Conservation (phyloP, 2,113 vertebrate genomes). For the Collichthys lucidus region DNA sequence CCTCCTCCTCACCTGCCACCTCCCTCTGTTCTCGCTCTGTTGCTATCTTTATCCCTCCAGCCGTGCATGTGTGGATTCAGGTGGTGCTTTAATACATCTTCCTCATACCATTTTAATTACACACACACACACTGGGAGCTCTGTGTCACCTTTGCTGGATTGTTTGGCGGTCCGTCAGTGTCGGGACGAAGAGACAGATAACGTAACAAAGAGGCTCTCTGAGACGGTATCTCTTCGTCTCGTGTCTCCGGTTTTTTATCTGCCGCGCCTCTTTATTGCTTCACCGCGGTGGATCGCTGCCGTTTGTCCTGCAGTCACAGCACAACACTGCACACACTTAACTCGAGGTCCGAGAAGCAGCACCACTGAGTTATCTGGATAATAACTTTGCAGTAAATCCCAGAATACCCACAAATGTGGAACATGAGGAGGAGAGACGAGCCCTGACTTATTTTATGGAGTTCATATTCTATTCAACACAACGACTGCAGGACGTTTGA, state of each 20-base stretch:
- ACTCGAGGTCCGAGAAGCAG: conserved; percentile 4
- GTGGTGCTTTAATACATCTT: conserved; percentile 38
- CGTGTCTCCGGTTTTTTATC: conserved; percentile 48
- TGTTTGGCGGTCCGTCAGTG: conserved; percentile 25
- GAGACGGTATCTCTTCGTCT: conserved; percentile 49
- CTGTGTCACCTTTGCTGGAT: conserved; percentile 40
- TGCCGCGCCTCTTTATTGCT: conserved; percentile 53
- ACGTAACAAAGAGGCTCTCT: conserved; percentile 38
- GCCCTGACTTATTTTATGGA: no score
- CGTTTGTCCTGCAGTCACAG: conserved; percentile 26
- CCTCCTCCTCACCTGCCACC: conserved; percentile 50
- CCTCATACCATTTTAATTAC: neutral
- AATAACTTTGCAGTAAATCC: neutral
- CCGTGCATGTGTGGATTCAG: conserved; percentile 13
- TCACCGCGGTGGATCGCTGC: conserved; percentile 24
- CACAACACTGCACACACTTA: conserved; percentile 30
- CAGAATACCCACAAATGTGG: neutral
- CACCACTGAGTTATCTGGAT: neutral
- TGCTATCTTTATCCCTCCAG: conserved; percentile 48
- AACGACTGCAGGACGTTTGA: no score
- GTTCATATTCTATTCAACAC: no score
- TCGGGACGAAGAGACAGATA: conserved; percentile 41
- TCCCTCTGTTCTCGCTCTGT: conserved; percentile 33
- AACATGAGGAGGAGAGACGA: neutral
- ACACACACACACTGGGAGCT: neutral